Percentiles rank a stretch among this genome's conserved stretches.
Conservation (phyloP, 2,888 invertebrate genomes). For the Andrena chrysosceles region DNA sequence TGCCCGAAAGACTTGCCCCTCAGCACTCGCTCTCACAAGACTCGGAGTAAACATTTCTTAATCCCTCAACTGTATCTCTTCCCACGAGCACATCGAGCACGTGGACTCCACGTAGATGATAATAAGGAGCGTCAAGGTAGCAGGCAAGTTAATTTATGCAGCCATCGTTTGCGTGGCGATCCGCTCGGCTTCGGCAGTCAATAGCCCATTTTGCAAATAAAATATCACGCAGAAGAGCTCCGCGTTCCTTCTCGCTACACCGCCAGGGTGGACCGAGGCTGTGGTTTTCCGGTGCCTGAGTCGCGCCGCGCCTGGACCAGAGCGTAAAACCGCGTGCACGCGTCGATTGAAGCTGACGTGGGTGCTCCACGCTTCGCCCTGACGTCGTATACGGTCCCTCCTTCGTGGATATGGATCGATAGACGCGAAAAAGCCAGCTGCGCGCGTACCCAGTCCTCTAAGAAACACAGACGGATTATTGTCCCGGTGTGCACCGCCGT, state of each 20-base stretch:
- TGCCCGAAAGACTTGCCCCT: too few species aligned
- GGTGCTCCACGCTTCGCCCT: constrained; percentile 27
- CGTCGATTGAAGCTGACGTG: constrained; percentile 55
- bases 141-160: constrained; percentile 5
- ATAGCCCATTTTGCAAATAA: constrained; percentile 31
- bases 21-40: too few species aligned
- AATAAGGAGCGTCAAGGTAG: background rate
- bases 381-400: constrained; percentile 38
- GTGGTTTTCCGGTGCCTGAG: constrained; percentile 16
- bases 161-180: background rate
- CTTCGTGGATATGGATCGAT: constrained; percentile 46
- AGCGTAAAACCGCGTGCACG: background rate
- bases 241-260: constrained; percentile 28
- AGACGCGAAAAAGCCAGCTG: constrained; percentile 39
- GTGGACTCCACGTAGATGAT: background rate
- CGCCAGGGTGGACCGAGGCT: constrained; percentile 2
- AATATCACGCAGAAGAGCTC: constrained; percentile 17
- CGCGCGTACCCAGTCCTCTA: background rate
- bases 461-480: constrained; percentile 27
- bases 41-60: too few species aligned
- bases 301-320: background rate
- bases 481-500: constrained; percentile 7
- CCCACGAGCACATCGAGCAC: too few species aligned
- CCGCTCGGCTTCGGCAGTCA: constrained; percentile 21
- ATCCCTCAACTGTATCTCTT: too few species aligned